These are phyloP conservation scores for Lepus europaeus DNA, from an alignment of 2,113 vertebrate species.

Conservation along the genomic window DNA sequence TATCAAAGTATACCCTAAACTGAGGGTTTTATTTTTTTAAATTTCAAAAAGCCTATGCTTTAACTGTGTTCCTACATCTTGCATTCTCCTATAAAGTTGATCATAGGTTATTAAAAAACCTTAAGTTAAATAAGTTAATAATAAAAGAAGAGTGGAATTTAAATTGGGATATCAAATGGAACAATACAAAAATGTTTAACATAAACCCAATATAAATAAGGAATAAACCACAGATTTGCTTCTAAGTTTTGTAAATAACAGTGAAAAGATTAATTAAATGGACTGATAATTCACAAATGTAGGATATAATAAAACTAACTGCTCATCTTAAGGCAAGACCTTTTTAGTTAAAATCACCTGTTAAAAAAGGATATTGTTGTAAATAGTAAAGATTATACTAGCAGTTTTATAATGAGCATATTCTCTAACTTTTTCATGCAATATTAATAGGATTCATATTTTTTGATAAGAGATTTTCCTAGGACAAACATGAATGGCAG, in stretches of 20 bases:
- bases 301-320: not conserved
- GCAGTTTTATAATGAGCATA: not conserved
- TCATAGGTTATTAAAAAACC: conserved; percentile 35
- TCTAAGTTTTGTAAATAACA: not conserved
- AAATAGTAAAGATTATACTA: not conserved
- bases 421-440: not conserved
- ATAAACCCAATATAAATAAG: not conserved
- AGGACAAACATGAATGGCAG: not conserved
- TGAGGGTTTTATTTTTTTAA: not conserved
- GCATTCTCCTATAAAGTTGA: not conserved
- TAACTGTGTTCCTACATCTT: not conserved
- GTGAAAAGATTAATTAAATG: not conserved
- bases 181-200: not conserved
- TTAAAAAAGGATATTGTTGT: not conserved
- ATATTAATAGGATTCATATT: not conserved
- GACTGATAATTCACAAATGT: not conserved
- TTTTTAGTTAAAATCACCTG: not conserved
- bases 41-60: not conserved
- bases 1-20: not conserved
- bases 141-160: not conserved
- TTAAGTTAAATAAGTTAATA: not conserved
- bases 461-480: not conserved
- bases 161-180: not conserved
- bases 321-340: not conserved
- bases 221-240: not conserved